Evolutionary conservation across 2,888 invertebrate species (phyloP).

Genomic region (Athrips mouffetella): DNA sequence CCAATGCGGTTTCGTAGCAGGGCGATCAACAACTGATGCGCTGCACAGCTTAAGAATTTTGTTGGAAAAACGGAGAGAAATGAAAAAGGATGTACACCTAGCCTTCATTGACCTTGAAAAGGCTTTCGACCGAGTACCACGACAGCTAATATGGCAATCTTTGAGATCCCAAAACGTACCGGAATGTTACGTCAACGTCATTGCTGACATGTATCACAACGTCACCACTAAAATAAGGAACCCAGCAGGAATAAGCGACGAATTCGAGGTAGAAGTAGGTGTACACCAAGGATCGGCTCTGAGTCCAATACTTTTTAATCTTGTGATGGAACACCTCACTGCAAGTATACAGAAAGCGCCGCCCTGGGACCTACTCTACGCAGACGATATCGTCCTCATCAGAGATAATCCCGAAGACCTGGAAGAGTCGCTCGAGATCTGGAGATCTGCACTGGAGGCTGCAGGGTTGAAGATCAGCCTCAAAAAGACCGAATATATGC

Average conservation of each 20-base stretch:
- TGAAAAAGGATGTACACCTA: constrained; percentile 3
- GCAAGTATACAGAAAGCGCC: not conserved
- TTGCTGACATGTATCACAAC: not conserved
- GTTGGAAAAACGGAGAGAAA: constrained; percentile 12
- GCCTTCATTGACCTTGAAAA: no score
- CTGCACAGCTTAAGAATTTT: constrained; percentile 16
- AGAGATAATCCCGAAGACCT: not conserved
- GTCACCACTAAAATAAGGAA: not conserved
- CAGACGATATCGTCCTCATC: not conserved
- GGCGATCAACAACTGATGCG: constrained; percentile 21
- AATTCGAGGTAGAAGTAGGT: not conserved
- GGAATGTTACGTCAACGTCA: not conserved
- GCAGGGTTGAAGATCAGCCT: not conserved
- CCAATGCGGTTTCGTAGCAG: constrained; percentile 18
- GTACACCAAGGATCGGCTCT: no score
- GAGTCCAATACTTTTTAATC: no score
- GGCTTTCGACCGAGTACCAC: no score
- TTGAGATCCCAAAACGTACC: not conserved
- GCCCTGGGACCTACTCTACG: not conserved
- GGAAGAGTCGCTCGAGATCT: not conserved
- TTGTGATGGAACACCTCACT: not conserved
- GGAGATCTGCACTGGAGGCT: not conserved
- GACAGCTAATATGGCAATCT: not conserved
- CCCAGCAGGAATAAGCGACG: not conserved
- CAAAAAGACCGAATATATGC: not conserved